Evolutionary conservation across 2,113 vertebrate species (phyloP).

Genomic region (Percina caprodes): DNA sequence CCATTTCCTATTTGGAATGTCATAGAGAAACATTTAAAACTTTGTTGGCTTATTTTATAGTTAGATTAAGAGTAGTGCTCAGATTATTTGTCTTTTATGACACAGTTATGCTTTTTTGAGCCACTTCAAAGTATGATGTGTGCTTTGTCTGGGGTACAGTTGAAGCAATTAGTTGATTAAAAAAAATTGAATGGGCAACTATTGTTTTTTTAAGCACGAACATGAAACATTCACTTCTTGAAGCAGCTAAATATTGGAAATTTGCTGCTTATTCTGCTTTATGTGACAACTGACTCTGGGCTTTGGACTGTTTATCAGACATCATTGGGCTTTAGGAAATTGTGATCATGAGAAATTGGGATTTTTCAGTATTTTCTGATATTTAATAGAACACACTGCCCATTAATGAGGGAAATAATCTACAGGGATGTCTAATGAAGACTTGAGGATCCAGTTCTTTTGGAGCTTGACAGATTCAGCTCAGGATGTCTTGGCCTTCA

Average conservation of each 20-base stretch:
- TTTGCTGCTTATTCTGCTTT: not conserved
- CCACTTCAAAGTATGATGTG: not conserved
- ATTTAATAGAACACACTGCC: not conserved
- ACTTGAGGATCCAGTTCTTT: not conserved
- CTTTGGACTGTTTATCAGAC: not conserved
- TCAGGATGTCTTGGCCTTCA: not conserved
- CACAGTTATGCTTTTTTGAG: not conserved
- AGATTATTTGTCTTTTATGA: not conserved
- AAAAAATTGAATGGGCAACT: not conserved
- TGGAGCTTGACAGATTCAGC: not conserved
- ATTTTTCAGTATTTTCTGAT: not conserved
- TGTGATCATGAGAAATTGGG: not conserved
- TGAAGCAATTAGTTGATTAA: not conserved
- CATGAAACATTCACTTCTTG: not conserved
- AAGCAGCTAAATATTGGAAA: not conserved
- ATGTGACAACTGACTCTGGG: not conserved
- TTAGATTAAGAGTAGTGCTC: not conserved
- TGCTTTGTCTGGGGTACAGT: not conserved
- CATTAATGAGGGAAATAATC: not conserved
- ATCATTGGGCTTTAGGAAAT: not conserved
- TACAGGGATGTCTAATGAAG: not conserved
- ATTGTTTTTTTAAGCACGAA: not conserved
- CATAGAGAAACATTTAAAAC: conserved; percentile 10
- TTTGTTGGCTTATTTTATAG: conserved; percentile 8
- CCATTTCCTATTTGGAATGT: conserved; percentile 11